phyloP scores from a whole-genome alignment of 2,113 vertebrate species.

The Dasypus novemcinctus region DNA sequence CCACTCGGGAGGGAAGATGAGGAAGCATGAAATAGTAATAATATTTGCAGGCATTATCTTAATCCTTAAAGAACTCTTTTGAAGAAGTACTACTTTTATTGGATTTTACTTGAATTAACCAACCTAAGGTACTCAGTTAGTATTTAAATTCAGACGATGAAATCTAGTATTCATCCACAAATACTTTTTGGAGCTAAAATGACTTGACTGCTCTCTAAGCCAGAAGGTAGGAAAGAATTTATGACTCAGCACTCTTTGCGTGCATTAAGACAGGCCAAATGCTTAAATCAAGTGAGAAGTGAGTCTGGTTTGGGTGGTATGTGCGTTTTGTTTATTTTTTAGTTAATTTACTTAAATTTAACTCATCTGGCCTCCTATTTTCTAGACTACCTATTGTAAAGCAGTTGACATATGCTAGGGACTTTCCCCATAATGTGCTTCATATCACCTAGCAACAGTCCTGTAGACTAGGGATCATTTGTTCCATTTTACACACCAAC shows the following conservation, averaged over 20 bases:
- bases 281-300: too few species aligned
- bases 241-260: neutral
- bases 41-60: neutral
- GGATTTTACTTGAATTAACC: neutral
- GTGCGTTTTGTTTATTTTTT: too few species aligned
- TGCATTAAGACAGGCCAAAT: neutral
- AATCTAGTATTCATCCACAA: neutral
- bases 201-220: neutral
- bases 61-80: neutral
- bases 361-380: neutral
- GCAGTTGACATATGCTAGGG: neutral
- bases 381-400: neutral
- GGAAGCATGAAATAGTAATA: neutral
- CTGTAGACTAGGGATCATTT: neutral
- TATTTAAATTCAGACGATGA: slow-evolving; percentile 16
- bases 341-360: neutral
- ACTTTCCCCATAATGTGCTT: neutral
- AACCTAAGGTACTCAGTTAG: neutral
- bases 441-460: neutral
- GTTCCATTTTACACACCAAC: neutral
- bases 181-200: neutral
- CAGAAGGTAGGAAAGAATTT: neutral
- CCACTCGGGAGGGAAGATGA: neutral
- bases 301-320: too few species aligned
- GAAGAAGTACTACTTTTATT: neutral